Evolutionary conservation across 2,797 vertebrate genomes (phyloP).

Genomic region (Tenualosa ilisha): DNA sequence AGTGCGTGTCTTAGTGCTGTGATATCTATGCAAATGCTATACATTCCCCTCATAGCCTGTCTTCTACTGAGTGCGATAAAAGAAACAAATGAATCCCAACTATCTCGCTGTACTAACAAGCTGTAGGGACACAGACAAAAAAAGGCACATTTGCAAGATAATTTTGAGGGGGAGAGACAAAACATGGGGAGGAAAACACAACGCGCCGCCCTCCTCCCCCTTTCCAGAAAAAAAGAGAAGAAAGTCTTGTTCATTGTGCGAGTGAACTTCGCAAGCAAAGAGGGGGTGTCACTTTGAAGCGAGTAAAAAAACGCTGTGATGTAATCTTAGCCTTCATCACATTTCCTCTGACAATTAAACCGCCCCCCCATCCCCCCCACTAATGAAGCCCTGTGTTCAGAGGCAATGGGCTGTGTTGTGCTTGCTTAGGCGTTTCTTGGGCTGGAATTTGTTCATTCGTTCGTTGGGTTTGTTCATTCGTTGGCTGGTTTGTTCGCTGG

Average conservation of each 20-base stretch:
- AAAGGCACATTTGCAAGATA: not conserved
- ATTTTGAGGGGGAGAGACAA: not conserved
- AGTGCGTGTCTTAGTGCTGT: not conserved
- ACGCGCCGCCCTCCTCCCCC: too few species aligned
- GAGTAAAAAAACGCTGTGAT: slow-evolving; percentile 44
- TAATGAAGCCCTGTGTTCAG: slow-evolving; percentile 35
- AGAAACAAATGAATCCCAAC: slow-evolving; percentile 18
- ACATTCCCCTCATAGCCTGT: slow-evolving; percentile 7
- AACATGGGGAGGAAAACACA: not conserved
- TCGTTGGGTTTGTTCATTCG: not conserved
- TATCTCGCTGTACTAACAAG: slow-evolving; percentile 2
- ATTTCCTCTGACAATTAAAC: slow-evolving; percentile 56
- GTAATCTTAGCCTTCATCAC: slow-evolving; percentile 52
- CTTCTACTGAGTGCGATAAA: not conserved
- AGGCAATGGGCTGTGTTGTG: slow-evolving; percentile 49
- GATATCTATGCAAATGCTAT: slow-evolving; percentile 4
- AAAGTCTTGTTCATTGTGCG: not conserved
- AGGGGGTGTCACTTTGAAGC: slow-evolving; percentile 42
- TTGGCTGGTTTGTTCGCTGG: slow-evolving; percentile 46
- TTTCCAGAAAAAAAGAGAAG: not conserved
- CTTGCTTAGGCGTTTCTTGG: slow-evolving; percentile 56
- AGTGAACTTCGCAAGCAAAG: not conserved
- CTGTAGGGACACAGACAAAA: not conserved
- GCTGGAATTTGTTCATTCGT: not conserved
- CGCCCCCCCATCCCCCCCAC: slow-evolving; percentile 36